Base-by-base conservation (phyloP, 37 sponge, comb jelly and placozoan species). In the Eunapius fragilis region DNA sequence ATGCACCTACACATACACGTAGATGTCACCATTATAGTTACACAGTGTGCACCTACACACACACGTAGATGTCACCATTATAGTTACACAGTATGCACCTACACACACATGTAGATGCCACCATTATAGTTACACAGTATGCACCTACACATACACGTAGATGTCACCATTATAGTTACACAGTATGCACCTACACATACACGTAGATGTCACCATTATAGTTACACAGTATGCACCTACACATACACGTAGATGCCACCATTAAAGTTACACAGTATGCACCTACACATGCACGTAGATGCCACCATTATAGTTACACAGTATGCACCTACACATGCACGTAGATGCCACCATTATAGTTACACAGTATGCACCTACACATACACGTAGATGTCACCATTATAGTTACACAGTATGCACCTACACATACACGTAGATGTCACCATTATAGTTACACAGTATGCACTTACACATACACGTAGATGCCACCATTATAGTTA, bases 361-460 rank as follows among this genome's bases (percentile, higher is more conserved):
- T n/a, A n/a, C n/a, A n/a, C n/a, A n/a, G n/a, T 70, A 36, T 7
- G 12, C 49, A 49, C 17, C 2, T 11, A 33, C 58, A 10, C 22
- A 12, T 48, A 34, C 7, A 80, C 68, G 69, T 17, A 67, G 5
- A 67, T 7, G 69, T 28, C 3, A 22, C 25, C 22, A 58, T 17
- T 19, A n/a, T 49, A 11, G 41, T 31, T 32, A 76, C 3, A 7
- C 34, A 76, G 4, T 6, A 4, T 70, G 68, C 58, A 31, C 25
- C 67, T 30, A 69, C 28, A 81, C 84, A 73, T 49, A 72, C 84
- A 83, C 74, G 72, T 14, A 30, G 70, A 82, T n/a, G n/a, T n/a
- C n/a, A n/a, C n/a, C n/a, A n/a, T n/a, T n/a, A n/a, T n/a, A n/a
- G n/a, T n/a, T n/a, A n/a, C n/a, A n/a, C n/a, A n/a, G n/a, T n/a